Base-by-base conservation (phyloP, 1,140 invertebrate genomes). In the Leptestheria dahalacensis region DNA sequence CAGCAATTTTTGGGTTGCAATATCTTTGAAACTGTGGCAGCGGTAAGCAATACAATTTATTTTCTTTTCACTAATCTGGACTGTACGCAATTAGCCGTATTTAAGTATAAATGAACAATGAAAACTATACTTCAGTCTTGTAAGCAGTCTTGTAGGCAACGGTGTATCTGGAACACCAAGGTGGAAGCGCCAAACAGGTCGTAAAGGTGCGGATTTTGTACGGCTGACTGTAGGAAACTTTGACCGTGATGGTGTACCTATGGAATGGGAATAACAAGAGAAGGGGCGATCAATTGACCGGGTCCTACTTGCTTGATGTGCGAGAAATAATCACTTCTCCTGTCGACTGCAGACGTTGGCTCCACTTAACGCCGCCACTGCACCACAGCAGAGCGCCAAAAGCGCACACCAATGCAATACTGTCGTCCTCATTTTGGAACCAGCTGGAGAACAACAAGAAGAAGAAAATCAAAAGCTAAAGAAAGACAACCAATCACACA, bases 131-230 rank as follows among this genome's bases (percentile, higher is more conserved):
- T 74, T 81, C 72, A 2, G 78, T 84, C 69, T 82, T 84, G 66
- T 79, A 82, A 1, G 85, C 78, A 15, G 79, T 78, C 64, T 79
- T 81, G 64, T 85, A 83, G 61, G 82, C 79, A 26, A 90, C 82
- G 67, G 79, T 84, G 69, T 91, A 92, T 68, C 83, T 86, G 41
- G 87, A 87, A 72, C 91, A 94, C 68, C 83, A 76, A 12, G 86
- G 86, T 28, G 88, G 89, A 33, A 91, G 76, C 66, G 79, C 85
- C 6, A 89, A 75, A 73, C 90, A 93, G 82, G 85, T 91, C 0
- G 79, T 79, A 63, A 83, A 84, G 59, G 83, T 83, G 50, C 85
- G 79, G 46, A 85, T 79, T 72, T 89, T 84, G 65, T 86, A 88
- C 1, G 88, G 84, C 69, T 87, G 82, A 66, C 83, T 73, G 69